Conservation (phyloP, 2,888 invertebrate species). For the Mythimna loreyi region DNA sequence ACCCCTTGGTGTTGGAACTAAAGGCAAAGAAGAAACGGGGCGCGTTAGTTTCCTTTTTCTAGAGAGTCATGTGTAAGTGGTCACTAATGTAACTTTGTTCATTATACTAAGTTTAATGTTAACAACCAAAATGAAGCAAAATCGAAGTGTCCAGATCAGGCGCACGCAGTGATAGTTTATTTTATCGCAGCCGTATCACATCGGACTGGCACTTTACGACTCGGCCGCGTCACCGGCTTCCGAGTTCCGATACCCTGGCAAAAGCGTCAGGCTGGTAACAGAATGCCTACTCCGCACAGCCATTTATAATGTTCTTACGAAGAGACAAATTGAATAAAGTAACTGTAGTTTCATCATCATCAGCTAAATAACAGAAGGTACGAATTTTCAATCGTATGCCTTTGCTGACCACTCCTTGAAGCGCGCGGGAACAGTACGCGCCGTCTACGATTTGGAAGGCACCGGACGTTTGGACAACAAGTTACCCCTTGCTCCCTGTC, state of each 20-base stretch:
- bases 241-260: constrained; percentile 41
- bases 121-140: background rate
- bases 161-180: constrained; percentile 55
- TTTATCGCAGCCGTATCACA: constrained; percentile 59
- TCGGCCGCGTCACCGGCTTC: constrained; percentile 47
- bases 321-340: background rate
- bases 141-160: constrained; percentile 39
- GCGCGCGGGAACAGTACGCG: too few species aligned
- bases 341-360: background rate
- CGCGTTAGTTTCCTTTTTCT: too few species aligned
- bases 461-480: too few species aligned
- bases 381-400: too few species aligned
- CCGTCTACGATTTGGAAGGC: too few species aligned
- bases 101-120: background rate
- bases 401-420: too few species aligned
- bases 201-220: constrained; percentile 56
- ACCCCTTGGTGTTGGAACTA: too few species aligned
- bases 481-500: too few species aligned
- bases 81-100: too few species aligned
- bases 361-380: background rate
- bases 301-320: background rate
- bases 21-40: too few species aligned
- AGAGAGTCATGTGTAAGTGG: too few species aligned
- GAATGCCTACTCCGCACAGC: constrained; percentile 19
- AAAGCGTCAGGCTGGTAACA: background rate